A percentile compares a stretch with the other conserved stretches of the same genome.
Evolutionary conservation across 2,888 invertebrate genomes (phyloP).

Genomic region (Parapristionchus giblindavisi): DNA sequence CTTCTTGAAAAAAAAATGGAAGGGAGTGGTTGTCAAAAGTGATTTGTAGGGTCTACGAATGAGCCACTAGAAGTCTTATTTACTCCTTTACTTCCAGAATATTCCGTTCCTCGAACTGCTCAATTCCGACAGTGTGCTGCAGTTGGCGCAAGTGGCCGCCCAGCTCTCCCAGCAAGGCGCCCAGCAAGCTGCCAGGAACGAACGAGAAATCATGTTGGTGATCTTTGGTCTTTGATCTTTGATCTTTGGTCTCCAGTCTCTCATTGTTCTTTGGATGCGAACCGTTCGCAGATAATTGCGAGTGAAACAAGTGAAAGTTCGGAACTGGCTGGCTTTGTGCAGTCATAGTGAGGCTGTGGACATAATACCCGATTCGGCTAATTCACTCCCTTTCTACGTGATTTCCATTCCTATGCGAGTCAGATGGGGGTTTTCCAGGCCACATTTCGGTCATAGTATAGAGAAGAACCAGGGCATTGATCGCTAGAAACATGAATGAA

Average conservation of each 20-base stretch:
- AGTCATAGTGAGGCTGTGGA: neutral
- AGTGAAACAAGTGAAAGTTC: neutral
- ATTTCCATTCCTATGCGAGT: too few species aligned
- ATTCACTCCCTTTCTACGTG: too few species aligned
- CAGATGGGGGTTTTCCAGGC: too few species aligned
- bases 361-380: too few species aligned
- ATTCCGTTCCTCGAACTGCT: conserved; percentile 36
- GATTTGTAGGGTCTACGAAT: too few species aligned
- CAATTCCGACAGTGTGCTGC: conserved; percentile 28
- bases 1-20: too few species aligned
- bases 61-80: too few species aligned
- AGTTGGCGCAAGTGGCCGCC: conserved; percentile 30
- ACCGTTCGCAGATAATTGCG: neutral
- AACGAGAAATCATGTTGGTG: conserved; percentile 32
- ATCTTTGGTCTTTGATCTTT: neutral
- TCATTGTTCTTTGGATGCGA: neutral
- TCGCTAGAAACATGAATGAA: too few species aligned
- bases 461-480: too few species aligned
- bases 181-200: conserved; percentile 20
- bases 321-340: neutral
- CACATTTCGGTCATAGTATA: too few species aligned
- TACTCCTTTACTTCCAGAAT: conserved; percentile 30
- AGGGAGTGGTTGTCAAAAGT: too few species aligned
- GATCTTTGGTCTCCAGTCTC: neutral
- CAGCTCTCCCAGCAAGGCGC: conserved; percentile 27